These are phyloP conservation scores for Pedetes capensis DNA, from an alignment of 2,113 vertebrate species.

Conservation along the genomic window DNA sequence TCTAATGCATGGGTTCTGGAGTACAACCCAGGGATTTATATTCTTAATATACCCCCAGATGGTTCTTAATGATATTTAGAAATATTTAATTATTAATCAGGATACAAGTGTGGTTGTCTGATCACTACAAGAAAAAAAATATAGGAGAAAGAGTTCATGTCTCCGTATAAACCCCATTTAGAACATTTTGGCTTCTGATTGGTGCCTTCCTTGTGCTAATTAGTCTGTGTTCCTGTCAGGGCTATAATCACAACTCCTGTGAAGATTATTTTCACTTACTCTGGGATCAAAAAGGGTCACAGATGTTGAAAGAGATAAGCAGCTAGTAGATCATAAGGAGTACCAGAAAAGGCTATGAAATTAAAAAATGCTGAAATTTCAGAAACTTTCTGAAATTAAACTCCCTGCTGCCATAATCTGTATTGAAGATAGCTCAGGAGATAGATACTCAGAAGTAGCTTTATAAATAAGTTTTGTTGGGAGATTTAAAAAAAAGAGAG, in stretches of 20 bases:
- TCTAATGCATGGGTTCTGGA: background rate
- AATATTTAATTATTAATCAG: background rate
- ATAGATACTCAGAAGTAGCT: background rate
- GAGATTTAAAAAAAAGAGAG: background rate
- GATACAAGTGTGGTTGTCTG: background rate
- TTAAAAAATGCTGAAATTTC: background rate
- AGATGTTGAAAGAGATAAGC: background rate
- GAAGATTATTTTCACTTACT: background rate
- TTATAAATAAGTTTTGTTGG: background rate
- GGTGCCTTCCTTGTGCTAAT: background rate
- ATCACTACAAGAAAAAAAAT: background rate
- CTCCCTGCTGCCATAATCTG: background rate
- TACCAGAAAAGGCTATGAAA: background rate
- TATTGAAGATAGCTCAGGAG: background rate
- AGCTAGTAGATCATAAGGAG: background rate
- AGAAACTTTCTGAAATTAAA: conserved; percentile 5
- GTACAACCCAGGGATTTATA: background rate
- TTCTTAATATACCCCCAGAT: background rate
- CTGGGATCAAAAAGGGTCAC: background rate
- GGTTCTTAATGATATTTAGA: background rate
- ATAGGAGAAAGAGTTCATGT: background rate
- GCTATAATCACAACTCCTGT: background rate
- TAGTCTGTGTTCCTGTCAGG: background rate
- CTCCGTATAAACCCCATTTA: background rate
- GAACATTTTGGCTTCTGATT: background rate